phyloP scores from a whole-genome alignment of 2,797 vertebrate species.

The Rallus crepitans region DNA sequence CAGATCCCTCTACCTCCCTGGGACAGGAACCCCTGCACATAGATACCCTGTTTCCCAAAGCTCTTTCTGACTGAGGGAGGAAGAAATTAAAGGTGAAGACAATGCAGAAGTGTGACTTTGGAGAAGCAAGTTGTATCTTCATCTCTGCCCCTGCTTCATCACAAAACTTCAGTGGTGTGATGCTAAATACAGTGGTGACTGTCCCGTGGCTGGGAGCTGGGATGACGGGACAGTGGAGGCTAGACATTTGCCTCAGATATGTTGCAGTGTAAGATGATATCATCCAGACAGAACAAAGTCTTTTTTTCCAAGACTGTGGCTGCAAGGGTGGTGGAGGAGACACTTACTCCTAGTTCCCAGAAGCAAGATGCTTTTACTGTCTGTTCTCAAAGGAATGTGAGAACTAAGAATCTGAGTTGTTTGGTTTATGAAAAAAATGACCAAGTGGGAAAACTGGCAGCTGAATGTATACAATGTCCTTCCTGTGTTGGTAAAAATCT shows the following conservation, averaged over 20 bases:
- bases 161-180: background rate
- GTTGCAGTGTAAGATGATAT: background rate
- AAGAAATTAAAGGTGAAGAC: background rate
- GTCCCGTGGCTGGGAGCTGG: background rate
- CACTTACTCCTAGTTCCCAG: background rate
- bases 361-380: background rate
- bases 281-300: background rate
- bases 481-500: background rate
- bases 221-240: background rate
- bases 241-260: background rate
- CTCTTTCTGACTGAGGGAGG: background rate
- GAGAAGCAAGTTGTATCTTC: background rate
- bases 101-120: background rate
- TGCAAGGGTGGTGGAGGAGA: background rate
- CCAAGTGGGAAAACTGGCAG: background rate
- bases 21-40: background rate
- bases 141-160: background rate
- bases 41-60: background rate
- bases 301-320: background rate
- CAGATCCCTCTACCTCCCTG: background rate
- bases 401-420: background rate
- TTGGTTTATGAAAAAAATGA: constrained; percentile 1
- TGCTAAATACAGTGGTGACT: background rate
- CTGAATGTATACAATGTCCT: background rate
- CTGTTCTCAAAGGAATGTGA: background rate